A percentile compares a stretch with the other conserved stretches of the same genome.
Conservation (phyloP, 2,113 vertebrate species). For the Stegastes partitus region DNA sequence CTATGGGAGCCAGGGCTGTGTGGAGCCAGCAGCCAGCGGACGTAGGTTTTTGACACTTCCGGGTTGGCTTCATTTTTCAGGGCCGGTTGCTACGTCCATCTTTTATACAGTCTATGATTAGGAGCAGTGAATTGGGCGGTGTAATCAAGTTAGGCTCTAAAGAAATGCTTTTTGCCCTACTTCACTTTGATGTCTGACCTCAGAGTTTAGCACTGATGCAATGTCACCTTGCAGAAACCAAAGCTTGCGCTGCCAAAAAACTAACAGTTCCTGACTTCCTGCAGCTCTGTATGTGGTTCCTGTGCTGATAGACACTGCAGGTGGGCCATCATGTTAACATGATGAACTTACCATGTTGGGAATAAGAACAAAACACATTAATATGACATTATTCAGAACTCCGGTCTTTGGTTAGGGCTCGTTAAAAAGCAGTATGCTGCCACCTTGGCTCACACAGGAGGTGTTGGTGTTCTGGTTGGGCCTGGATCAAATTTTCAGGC, state of each 20-base stretch:
- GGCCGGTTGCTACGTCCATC: no score
- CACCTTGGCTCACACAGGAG: conserved; percentile 9
- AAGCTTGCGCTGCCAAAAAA: not conserved
- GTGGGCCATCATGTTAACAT: not conserved
- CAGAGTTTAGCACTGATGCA: not conserved
- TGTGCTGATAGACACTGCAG: conserved; percentile 10
- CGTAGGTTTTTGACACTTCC: no score
- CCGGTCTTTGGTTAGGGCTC: conserved; percentile 12
- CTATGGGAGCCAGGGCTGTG: no score
- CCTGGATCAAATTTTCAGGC: conserved; percentile 33
- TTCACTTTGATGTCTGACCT: not conserved
- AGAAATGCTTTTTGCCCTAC: not conserved
- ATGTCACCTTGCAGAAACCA: not conserved
- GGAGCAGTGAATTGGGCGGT: no score
- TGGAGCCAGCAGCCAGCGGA: no score
- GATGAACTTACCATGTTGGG: conserved; percentile 25
- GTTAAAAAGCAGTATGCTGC: conserved; percentile 15
- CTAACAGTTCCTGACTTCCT: not conserved
- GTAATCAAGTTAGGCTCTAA: not conserved
- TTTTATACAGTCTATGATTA: no score
- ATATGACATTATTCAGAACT: conserved; percentile 6
- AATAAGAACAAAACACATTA: not conserved
- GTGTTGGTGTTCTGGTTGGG: conserved; percentile 31
- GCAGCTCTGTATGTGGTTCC: conserved; percentile 9
- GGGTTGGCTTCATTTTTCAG: no score